Percentiles rank a stretch among this genome's conserved stretches.
Conservation (phyloP, 2,888 invertebrate genomes). For the Drosophila meridionalis region DNA sequence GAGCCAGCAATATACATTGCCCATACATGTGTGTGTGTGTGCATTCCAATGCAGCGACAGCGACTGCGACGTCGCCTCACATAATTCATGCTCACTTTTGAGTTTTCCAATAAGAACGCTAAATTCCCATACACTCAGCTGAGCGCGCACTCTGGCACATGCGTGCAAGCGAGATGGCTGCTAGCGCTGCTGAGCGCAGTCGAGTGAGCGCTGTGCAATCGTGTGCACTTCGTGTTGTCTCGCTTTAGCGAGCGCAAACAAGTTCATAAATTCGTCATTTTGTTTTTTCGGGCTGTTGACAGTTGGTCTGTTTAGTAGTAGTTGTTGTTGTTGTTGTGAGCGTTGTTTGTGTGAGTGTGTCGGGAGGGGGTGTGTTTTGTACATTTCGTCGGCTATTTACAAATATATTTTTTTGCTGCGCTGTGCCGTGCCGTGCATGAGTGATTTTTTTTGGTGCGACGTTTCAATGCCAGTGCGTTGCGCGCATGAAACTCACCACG, state of each 20-base stretch:
- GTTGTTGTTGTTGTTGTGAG: slow-evolving; percentile 32
- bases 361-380: slow-evolving; percentile 62
- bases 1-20: slow-evolving; percentile 38
- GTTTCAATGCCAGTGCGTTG: slow-evolving; percentile 62
- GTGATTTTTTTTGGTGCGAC: slow-evolving; percentile 14
- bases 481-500: slow-evolving; percentile 56
- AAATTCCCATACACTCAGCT: slow-evolving; percentile 70
- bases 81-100: slow-evolving; percentile 62
- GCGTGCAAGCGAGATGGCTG: slow-evolving; percentile 58
- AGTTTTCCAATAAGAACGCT: slow-evolving; percentile 60
- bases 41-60: slow-evolving; percentile 51
- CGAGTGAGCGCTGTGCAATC: slow-evolving; percentile 30
- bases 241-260: slow-evolving; percentile 61
- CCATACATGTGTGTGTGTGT: background rate
- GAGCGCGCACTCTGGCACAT: slow-evolving; percentile 23
- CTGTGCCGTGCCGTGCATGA: slow-evolving; percentile 10
- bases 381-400: slow-evolving; percentile 70
- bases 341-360: slow-evolving; percentile 30
- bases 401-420: slow-evolving; percentile 17
- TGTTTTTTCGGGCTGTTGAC: slow-evolving; percentile 82
- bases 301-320: slow-evolving; percentile 68
- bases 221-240: slow-evolving; percentile 40
- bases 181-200: slow-evolving; percentile 21
- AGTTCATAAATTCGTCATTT: slow-evolving; percentile 84
- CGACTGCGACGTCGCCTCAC: slow-evolving; percentile 31